phyloP scores from a whole-genome alignment of 2,113 vertebrate genomes.

The Sander lucioperca region DNA sequence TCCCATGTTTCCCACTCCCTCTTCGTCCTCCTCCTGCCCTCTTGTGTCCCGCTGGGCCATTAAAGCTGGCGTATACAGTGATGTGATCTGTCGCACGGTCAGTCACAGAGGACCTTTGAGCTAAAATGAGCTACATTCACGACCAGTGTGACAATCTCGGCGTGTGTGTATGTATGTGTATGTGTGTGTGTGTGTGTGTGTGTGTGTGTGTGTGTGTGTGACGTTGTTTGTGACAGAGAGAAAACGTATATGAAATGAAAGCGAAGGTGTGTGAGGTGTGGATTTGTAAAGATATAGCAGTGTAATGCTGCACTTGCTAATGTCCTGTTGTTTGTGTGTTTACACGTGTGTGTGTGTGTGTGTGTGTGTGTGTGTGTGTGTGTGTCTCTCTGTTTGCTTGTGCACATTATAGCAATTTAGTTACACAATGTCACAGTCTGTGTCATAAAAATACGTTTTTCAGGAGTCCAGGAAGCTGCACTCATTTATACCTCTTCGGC shows the following conservation, averaged over 20 bases:
- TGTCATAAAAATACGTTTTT: neutral
- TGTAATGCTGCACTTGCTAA: neutral
- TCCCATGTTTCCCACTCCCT: conserved; percentile 17
- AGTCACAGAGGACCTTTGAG: conserved; percentile 18
- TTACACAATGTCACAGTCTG: neutral
- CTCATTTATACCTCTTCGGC: conserved; percentile 38
- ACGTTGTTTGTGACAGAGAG: conserved; percentile 27
- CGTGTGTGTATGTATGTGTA: conserved; percentile 34
- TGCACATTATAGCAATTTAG: conserved; percentile 15
- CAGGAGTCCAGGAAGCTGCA: conserved; percentile 22
- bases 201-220: conserved; percentile 21
- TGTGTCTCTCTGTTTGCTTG: conserved; percentile 4
- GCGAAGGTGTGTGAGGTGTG: conserved; percentile 26
- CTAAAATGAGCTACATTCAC: conserved; percentile 29
- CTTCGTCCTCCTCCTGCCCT: conserved; percentile 65
- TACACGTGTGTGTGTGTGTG: conserved; percentile 21
- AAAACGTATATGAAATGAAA: neutral
- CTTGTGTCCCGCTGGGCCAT: conserved; percentile 65
- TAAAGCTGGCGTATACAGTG: conserved; percentile 50
- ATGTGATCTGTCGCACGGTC: conserved; percentile 52
- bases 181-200: conserved; percentile 23
- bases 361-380: conserved; percentile 17
- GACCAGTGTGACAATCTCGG: conserved; percentile 35
- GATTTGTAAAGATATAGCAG: conserved; percentile 4
- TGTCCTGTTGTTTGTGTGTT: conserved; percentile 24